Evolutionary conservation across 1,140 invertebrate species (phyloP).

Genomic region (Drosophila pruinosa): DNA sequence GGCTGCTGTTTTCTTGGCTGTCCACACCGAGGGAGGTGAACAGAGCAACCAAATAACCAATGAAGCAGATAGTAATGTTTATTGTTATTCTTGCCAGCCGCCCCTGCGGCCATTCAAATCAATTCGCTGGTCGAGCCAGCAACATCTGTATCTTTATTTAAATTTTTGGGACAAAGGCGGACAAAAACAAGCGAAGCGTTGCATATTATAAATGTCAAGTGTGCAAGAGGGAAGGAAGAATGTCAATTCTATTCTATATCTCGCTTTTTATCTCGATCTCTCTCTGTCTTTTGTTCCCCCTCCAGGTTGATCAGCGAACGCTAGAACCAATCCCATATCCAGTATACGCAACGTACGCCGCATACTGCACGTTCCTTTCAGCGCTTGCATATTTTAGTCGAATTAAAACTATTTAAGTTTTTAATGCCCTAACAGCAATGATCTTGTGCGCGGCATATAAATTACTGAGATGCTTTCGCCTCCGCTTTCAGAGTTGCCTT

Average conservation of each 20-base stretch:
- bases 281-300: background rate
- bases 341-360: conserved; percentile 55
- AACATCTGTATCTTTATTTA: conserved; percentile 48
- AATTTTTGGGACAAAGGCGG: conserved; percentile 44
- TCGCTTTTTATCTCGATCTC: background rate
- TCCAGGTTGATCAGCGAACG: background rate
- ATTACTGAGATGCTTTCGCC: conserved; percentile 50
- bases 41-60: conserved; percentile 65
- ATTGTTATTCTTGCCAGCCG: conserved; percentile 66
- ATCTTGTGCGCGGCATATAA: conserved; percentile 79
- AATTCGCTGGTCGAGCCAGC: conserved; percentile 54
- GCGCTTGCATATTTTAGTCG: conserved; percentile 65
- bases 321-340: too few relatives aligned
- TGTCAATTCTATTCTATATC: background rate
- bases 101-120: conserved; percentile 67
- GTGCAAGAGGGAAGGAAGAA: background rate
- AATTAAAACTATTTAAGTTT: conserved; percentile 81
- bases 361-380: conserved; percentile 15
- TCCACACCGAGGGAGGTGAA: conserved; percentile 7
- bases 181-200: conserved; percentile 40
- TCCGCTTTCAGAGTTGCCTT: background rate
- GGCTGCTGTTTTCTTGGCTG: conserved; percentile 69
- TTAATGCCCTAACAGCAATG: conserved; percentile 77
- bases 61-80: conserved; percentile 81
- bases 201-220: conserved; percentile 55